These are phyloP conservation scores for Oncorhynchus masou DNA, from an alignment of 2,113 vertebrate species.

Conservation along the genomic window DNA sequence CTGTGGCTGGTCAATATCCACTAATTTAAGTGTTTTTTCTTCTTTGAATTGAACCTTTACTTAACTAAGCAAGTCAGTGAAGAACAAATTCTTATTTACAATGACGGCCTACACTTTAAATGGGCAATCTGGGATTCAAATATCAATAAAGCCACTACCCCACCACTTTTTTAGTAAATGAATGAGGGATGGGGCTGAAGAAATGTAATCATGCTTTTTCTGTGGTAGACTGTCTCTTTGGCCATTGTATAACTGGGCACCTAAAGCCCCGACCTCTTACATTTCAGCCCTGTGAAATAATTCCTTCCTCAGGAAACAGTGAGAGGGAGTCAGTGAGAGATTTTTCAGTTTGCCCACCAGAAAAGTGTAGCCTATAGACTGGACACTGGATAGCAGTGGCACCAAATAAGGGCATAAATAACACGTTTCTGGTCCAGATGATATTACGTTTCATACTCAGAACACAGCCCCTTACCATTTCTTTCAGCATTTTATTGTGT, in stretches of 20 bases:
- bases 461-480: background rate
- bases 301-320: slow-evolving; percentile 24
- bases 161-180: background rate
- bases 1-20: too few relatives aligned
- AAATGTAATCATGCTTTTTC: too few relatives aligned
- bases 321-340: slow-evolving; percentile 12
- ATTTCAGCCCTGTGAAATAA: slow-evolving; percentile 16
- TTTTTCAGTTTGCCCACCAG: background rate
- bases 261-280: background rate
- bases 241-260: background rate
- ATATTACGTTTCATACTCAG: background rate
- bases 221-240: background rate
- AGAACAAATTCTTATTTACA: too few relatives aligned
- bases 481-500: slow-evolving; percentile 49
- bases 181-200: too few relatives aligned
- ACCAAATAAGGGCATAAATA: background rate
- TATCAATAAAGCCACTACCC: too few relatives aligned
- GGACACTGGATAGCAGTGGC: background rate
- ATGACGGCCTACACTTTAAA: too few relatives aligned
- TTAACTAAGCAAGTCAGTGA: too few relatives aligned
- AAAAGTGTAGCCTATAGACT: background rate
- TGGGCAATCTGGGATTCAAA: too few relatives aligned
- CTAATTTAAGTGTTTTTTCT: too few relatives aligned
- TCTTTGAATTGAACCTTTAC: too few relatives aligned
- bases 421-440: background rate